Conservation (phyloP, 2,888 invertebrate genomes). For the Troglohyphantes excavatus region DNA sequence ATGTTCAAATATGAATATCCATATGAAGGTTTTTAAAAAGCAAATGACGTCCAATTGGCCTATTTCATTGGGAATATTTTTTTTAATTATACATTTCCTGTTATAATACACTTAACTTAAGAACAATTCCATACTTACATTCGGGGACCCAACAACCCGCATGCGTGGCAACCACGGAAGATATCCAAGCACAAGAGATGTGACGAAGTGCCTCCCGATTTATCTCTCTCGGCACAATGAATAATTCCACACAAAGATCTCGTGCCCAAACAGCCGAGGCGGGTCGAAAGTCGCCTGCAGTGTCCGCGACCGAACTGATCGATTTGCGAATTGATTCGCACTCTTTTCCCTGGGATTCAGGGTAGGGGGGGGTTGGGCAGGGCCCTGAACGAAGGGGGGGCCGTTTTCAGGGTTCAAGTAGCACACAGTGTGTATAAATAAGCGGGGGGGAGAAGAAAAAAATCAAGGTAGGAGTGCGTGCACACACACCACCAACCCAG, state of each 20-base stretch:
- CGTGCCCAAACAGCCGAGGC: not conserved
- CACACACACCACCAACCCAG: constrained; percentile 10
- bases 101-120: no score
- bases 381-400: constrained; percentile 11
- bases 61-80: no score
- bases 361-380: constrained; percentile 7
- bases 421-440: constrained; percentile 39
- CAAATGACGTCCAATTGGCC: no score
- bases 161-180: not conserved
- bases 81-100: no score
- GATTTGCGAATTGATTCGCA: constrained; percentile 13
- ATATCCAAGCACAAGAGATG: not conserved
- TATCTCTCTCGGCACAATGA: not conserved
- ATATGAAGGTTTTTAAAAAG: no score
- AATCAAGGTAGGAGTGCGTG: constrained; percentile 37
- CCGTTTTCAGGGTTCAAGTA: constrained; percentile 21
- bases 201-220: not conserved
- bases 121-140: not conserved
- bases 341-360: constrained; percentile 6
- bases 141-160: not conserved
- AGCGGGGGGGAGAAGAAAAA: constrained; percentile 13
- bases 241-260: constrained; percentile 3
- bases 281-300: constrained; percentile 3
- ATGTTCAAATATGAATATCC: no score
- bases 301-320: constrained; percentile 6